Percentiles rank a stretch among this genome's conserved stretches.
Evolutionary conservation across 2,888 invertebrate genomes (phyloP).

Genomic region (Thereva unica): DNA sequence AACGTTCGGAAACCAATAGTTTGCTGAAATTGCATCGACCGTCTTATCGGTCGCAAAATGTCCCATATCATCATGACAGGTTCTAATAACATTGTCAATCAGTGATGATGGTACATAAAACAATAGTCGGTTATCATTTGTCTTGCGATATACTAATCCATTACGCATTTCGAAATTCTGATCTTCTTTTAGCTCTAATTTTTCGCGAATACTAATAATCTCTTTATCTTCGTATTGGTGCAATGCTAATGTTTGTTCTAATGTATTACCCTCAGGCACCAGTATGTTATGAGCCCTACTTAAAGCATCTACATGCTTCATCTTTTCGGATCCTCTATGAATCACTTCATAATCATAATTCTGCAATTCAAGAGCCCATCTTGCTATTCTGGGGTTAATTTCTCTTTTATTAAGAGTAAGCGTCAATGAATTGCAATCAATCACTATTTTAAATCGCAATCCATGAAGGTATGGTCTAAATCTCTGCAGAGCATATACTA

Average conservation of each 20-base stretch:
- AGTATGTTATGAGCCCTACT: constrained; percentile 39
- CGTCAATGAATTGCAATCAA: constrained; percentile 32
- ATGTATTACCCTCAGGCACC: constrained; percentile 36
- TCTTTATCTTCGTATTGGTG: no score
- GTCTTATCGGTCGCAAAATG: constrained; percentile 35
- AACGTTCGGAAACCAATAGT: constrained; percentile 39
- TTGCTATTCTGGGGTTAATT: constrained; percentile 30
- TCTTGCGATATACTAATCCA: constrained; percentile 32
- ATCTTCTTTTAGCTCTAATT: constrained; percentile 17
- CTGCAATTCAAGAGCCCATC: constrained; percentile 26
- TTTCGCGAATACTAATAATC: no score
- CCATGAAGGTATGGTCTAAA: constrained; percentile 4
- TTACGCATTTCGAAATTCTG: constrained; percentile 21
- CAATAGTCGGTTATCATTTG: constrained; percentile 14
- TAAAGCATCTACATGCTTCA: constrained; percentile 47
- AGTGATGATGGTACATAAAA: constrained; percentile 36
- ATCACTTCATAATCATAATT: constrained; percentile 43
- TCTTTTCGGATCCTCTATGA: constrained; percentile 44
- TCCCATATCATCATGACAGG: constrained; percentile 36
- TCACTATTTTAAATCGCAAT: constrained; percentile 24
- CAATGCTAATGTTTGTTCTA: constrained; percentile 39
- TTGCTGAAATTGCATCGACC: not conserved
- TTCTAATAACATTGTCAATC: constrained; percentile 18
- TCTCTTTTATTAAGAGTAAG: constrained; percentile 37
- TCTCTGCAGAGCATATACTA: constrained; percentile 13